Conservation (phyloP, 2,113 vertebrate genomes). For the Gila orcuttii region DNA sequence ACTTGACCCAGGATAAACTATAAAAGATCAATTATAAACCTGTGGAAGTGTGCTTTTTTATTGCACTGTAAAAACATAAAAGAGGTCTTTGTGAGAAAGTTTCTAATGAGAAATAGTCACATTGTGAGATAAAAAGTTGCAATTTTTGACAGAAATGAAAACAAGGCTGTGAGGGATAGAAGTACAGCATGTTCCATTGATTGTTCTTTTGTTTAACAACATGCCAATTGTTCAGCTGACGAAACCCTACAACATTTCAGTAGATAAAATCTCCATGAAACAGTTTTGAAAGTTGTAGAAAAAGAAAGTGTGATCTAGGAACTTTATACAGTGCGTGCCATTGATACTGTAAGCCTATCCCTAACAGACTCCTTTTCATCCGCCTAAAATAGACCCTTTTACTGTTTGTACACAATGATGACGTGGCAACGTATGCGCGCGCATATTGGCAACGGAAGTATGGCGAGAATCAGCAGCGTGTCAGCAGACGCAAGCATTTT, state of each 20-base stretch:
- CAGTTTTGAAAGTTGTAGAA: not conserved
- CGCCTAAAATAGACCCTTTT: no score
- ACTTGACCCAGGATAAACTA: not conserved
- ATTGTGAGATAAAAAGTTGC: not conserved
- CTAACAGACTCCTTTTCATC: not conserved
- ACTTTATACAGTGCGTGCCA: not conserved
- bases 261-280: not conserved
- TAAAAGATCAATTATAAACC: not conserved
- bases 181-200: not conserved
- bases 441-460: no score
- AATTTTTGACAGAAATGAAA: not conserved
- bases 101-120: not conserved
- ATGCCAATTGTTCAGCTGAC: no score
- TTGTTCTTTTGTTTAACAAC: not conserved
- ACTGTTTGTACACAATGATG: no score
- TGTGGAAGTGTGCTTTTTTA: not conserved
- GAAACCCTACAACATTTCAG: no score
- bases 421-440: no score
- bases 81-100: not conserved
- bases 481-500: no score
- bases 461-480: no score
- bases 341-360: not conserved
- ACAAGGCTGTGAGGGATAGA: not conserved
- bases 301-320: not conserved
- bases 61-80: not conserved